Evolutionary conservation across 2,113 vertebrate genomes (phyloP).

Genomic region (Festucalex cinctus): DNA sequence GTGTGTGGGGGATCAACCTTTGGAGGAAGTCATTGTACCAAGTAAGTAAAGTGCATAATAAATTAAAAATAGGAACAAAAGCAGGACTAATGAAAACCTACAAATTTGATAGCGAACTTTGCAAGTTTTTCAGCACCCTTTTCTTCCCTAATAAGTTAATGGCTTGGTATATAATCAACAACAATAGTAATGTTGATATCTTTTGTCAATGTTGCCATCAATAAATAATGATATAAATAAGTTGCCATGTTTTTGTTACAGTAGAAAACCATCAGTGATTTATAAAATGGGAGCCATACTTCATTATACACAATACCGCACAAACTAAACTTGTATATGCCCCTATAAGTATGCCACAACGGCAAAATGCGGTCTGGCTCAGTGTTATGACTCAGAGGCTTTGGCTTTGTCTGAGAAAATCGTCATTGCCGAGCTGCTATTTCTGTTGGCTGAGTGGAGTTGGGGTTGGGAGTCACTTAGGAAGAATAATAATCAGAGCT

Average conservation of each 20-base stretch:
- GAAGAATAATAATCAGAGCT: slow-evolving; percentile 3
- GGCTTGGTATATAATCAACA: too few species aligned
- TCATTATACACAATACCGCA: too few species aligned
- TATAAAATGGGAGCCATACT: too few species aligned
- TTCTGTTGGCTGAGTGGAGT: slow-evolving; percentile 23
- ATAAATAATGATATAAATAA: too few species aligned
- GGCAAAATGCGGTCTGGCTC: slow-evolving; percentile 17
- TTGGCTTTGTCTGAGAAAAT: background rate
- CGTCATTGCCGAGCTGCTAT: slow-evolving; percentile 8
- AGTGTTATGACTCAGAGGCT: slow-evolving; percentile 42
- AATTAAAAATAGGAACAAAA: background rate
- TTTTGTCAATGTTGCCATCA: too few species aligned
- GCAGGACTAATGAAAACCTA: too few species aligned
- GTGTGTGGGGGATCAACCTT: slow-evolving; percentile 43
- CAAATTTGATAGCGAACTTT: too few species aligned
- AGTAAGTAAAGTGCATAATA: slow-evolving; percentile 49
- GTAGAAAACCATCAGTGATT: too few species aligned
- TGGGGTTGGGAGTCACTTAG: slow-evolving; percentile 7
- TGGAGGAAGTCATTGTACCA: slow-evolving; percentile 36
- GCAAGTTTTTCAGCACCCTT: too few species aligned
- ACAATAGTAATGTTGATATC: too few species aligned
- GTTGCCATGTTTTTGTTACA: too few species aligned
- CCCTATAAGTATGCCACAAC: slow-evolving; percentile 4
- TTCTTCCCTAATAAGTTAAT: too few species aligned
- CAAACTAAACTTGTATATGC: background rate